phyloP scores from a whole-genome alignment of 2,888 invertebrate genomes.

The Acleris emargana region DNA sequence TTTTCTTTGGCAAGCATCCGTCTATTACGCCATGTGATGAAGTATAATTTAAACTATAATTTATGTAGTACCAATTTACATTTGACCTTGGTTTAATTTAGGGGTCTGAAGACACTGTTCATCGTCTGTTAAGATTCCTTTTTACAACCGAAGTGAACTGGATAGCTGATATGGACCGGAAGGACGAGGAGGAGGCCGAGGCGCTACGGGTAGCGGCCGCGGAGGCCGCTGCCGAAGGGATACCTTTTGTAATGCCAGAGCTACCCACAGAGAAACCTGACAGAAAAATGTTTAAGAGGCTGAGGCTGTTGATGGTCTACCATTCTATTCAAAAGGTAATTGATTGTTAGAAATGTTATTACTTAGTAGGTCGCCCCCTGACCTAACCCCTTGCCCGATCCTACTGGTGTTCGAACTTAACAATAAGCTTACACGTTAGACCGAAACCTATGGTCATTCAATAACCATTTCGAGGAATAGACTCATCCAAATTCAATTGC shows the following conservation, averaged over 20 bases:
- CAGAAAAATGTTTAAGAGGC: slow-evolving; percentile 61
- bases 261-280: slow-evolving; percentile 47
- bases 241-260: slow-evolving; percentile 44
- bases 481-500: too few relatives aligned
- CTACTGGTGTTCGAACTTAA: too few relatives aligned
- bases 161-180: slow-evolving; percentile 53
- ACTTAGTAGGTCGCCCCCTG: too few relatives aligned
- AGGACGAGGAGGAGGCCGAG: slow-evolving; percentile 47
- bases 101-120: slow-evolving; percentile 79
- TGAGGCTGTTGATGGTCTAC: slow-evolving; percentile 71
- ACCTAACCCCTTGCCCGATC: too few relatives aligned
- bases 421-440: too few relatives aligned
- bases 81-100: slow-evolving; percentile 40
- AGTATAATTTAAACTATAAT: too few relatives aligned
- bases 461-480: too few relatives aligned
- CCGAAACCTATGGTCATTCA: too few relatives aligned
- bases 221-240: slow-evolving; percentile 47
- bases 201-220: slow-evolving; percentile 42
- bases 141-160: slow-evolving; percentile 60
- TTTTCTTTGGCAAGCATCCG: too few relatives aligned
- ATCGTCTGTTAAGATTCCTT: slow-evolving; percentile 69
- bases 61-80: not conserved
- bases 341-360: too few relatives aligned
- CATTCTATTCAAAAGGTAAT: slow-evolving; percentile 73
- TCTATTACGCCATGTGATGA: too few relatives aligned